Evolutionary conservation across 2,797 vertebrate genomes (phyloP), one percentile per base, ranked within the genome.

Genomic region (Microcaecilia unicolor): DNA sequence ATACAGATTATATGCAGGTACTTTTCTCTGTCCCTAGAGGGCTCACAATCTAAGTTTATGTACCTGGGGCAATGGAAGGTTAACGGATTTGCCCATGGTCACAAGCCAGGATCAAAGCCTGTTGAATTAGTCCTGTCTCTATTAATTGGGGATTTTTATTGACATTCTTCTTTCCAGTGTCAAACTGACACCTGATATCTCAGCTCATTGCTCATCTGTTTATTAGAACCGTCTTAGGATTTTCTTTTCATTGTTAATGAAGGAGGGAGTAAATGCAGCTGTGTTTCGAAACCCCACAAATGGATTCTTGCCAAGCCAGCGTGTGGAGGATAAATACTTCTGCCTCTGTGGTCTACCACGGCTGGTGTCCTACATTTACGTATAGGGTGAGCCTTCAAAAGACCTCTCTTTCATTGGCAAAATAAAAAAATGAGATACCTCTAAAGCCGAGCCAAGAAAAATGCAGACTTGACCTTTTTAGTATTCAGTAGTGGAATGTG

Each of bases 361-460:
- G 53, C 65, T 70, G 37, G 35, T 64, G 67, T 76, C 70, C 65
- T 67, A 61, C 61, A 63, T 75, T 58, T 72, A 70, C 61, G 51
- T 54, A 68, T 63, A 64, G 48, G 18, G 32, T 8, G 49, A 71
- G 71, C n/a, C 39, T 78, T 74, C 70, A 65, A 62, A 72, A 49
- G 55, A 7, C 46, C 54, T 45, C 66, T 52, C 54, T 49, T 40
- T 56, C 44, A 61, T 61, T 71, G 42, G 61, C 61, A 78, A 63
- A 72, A 67, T 65, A 65, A 68, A 75, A n/a, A 70, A 68, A 65
- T 52, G 43, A 55, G 31, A 48, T 57, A 55, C 61, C 64, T 67
- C 41, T 55, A 61, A 69, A 64, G 57, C 46, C 38, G 55, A 56
- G 77, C 74, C 73, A 72, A 70, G 65, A 68, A 64, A 73, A 70